Base-by-base conservation (phyloP, 2,888 invertebrate species). In the Drosophila kokeensis region DNA sequence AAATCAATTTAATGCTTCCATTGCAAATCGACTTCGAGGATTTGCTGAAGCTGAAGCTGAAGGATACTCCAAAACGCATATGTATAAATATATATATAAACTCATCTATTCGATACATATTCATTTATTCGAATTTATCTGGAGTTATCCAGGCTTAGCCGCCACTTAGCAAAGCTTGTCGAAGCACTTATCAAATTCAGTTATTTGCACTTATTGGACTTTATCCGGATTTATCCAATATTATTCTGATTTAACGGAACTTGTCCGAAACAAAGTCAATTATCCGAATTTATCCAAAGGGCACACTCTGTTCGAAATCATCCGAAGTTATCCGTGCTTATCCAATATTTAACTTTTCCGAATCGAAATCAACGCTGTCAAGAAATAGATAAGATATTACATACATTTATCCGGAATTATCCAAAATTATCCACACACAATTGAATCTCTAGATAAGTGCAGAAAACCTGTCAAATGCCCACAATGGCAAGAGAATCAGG, bases 1-100 rank as follows among this genome's bases (percentile, higher is more conserved):
- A 60, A 73, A 63, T 77, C 52, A 65, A 67, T 57, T 42, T 38
- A 36, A n/a, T 60, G 49, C 48, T 30, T 30, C 30, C 36, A 57
- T 21, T 57, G 40, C 5, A 15, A n/a, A 49, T 36, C n/a, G 24
- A 42, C 10, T n/a, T 50, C 18, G 29, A 13, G 8, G 48, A 48
- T 36, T 45, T 18, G 34, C 29, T 18, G 21, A 7, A 13, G 32
- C 29, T 18, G 21, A 6, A 11, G 27, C n/a, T 32, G 18, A 27
- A 21, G 21, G 3, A 24, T 24, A 21, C 32, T 8, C 30, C n/a
- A 8, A n/a, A n/a, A 5, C n/a, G 24, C 27, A 38, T 11, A 36
- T 24, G 1, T 27, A 40, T 4, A 18, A 18, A 27, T 4, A 8
- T 49, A 49, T 27, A 40, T 10, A 38, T 38, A 18, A n/a, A 4